Conservation (phyloP, 2,888 invertebrate species). For the Ferrisia virgata region DNA sequence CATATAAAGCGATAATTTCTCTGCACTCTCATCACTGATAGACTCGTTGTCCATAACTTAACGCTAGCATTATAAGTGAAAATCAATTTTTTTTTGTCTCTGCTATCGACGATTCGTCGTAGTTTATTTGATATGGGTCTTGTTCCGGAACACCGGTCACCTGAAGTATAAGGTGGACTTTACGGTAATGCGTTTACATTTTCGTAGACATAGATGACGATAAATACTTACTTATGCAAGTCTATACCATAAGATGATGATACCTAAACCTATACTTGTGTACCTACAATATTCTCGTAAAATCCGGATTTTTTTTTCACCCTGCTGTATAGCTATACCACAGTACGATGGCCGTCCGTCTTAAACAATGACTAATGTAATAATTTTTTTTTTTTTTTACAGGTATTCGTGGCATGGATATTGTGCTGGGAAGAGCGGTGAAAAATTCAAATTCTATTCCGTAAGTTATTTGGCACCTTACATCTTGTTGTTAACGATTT, state of each 20-base stretch:
- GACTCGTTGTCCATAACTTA: neutral
- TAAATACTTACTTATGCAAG: neutral
- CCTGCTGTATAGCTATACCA: too few species aligned
- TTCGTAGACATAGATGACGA: neutral
- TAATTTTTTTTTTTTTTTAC: neutral
- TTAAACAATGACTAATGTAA: neutral
- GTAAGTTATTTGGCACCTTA: neutral
- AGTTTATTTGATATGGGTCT: neutral
- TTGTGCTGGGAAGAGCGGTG: neutral
- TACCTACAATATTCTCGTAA: neutral
- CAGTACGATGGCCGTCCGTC: neutral
- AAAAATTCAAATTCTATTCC: neutral
- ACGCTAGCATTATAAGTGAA: neutral
- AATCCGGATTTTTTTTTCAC: neutral
- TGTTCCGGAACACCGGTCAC: neutral
- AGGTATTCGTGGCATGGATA: constrained; percentile 11
- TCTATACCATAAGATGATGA: too few species aligned
- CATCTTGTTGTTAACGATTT: neutral
- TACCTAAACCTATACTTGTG: too few species aligned
- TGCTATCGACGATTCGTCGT: neutral
- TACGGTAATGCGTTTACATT: neutral
- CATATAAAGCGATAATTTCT: neutral
- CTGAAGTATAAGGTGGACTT: neutral
- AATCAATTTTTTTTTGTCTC: neutral
- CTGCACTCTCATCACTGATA: neutral